Base-by-base conservation (phyloP, 2,888 invertebrate species). In the Operophtera brumata region DNA sequence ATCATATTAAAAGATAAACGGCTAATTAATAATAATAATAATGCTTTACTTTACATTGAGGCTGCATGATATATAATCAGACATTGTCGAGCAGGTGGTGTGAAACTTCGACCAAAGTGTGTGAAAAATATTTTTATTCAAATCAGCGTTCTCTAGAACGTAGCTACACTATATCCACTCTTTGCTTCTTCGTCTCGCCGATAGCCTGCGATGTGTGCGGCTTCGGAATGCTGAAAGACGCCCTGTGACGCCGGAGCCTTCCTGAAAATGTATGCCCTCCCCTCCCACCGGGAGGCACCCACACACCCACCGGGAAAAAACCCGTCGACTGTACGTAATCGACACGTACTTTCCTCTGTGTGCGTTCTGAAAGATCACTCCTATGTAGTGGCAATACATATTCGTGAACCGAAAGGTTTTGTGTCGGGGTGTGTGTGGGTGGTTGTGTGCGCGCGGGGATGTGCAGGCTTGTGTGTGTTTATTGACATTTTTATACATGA, bases 401-500 rank as follows among this genome's bases (percentile, higher is more conserved):
- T 74, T 75, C 34, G 25, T 39, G 44, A 43, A 71, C 73, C 70
- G 80, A 78, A 78, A 77, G 79, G 75, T 79, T 75, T 48, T 63
- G 50, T 55, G 51, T 50, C 20, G 60, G 76, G 73, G 73, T 73
- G 73, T 49, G 69, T 69, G 54, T 60, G 40, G 54, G 54, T 63
- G 50, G 62, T 59, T 65, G 65, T 66, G 65, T 66, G 70, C 55
- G 66, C 59, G 59, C 48, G 43, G 43, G 55, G 57, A 59, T 73
- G 63, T 67, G 47, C 53, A 12, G 25, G 40, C 13, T 0, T 37
- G 43, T 39, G 61, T 73, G 72, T 84, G 86, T 71, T 77, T 87
- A 88, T 88, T 88, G 88, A 88, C 88, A 88, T 89, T 90, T 89
- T 87, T 87, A 84, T 89, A 86, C 81, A 86, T 84, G 83, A 86